Evolutionary conservation across 2,888 invertebrate species (phyloP), one percentile per base, ranked within the genome.

Genomic region (Luperina nickerlii): DNA sequence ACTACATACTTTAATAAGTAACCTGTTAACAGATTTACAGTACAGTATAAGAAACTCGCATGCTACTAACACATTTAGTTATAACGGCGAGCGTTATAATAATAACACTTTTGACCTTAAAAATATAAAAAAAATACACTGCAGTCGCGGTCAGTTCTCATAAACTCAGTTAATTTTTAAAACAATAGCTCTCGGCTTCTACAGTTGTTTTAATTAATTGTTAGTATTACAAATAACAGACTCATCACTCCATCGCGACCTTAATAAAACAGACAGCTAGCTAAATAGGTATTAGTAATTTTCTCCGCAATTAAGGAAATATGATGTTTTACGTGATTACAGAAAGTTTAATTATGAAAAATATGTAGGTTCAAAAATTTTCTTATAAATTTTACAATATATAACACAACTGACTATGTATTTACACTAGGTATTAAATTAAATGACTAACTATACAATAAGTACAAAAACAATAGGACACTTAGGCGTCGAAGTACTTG

Each of bases 71-170:
- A 79, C 83, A 87, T 91, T 89, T 82, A 83, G 69, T 81, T 74
- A 83, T 79, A 83, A 80, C 78, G 68, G 80, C 74, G 15, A 78
- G 72, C 76, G 74, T 82, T 87, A 88, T 87, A 87, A 76, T 76
- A 85, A 85, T 81, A 89, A 81, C 79, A 82, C 82, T 78, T 78
- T 78, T 89, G 85, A 90, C 91, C 91, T 91, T 91, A 85, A 84
- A 82, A 84, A 85, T 84, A 79, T 81, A 84, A 82, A 84, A 85
- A 85, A 83, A 79, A 82, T 87, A 85, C 82, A 82, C 74, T 82
- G 82, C 83, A 83, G 78, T 81, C 85, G 82, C 77, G 83, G 82
- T 75, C 67, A 78, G 84, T 78, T 78, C 83, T 60, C 77, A 80
- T 78, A 77, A 85, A 83, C 71, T 70, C 72, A 32, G 79, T 76